Evolutionary conservation across 2,113 vertebrate species (phyloP).

Genomic region (Microcebus tavaratra): DNA sequence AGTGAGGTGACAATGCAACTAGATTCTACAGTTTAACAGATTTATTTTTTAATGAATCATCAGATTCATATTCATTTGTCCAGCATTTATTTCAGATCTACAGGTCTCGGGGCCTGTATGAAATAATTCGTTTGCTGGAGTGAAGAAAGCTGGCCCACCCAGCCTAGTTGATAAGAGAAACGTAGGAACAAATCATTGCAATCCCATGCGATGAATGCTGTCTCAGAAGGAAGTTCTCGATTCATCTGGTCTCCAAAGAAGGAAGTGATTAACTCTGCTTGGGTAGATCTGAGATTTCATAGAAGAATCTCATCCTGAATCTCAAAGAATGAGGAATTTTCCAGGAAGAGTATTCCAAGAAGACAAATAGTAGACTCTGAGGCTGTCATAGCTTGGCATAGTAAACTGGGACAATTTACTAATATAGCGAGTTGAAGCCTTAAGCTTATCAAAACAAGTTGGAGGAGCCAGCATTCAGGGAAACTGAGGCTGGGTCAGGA

Average conservation of each 20-base stretch:
- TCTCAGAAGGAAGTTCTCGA: neutral
- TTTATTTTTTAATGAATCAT: neutral
- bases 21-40: neutral
- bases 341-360: neutral
- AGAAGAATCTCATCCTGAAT: neutral
- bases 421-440: neutral
- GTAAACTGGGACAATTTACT: neutral
- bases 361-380: neutral
- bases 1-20: neutral
- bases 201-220: rapidly evolving
- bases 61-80: neutral
- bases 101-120: too few species aligned
- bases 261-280: neutral
- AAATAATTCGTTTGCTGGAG: neutral
- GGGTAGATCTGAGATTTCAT: neutral
- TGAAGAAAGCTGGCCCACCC: neutral
- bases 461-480: too few species aligned
- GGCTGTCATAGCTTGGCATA: neutral
- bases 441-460: neutral
- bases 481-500: too few species aligned
- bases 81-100: neutral
- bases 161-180: neutral
- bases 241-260: neutral
- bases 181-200: neutral
- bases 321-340: neutral